Conservation (phyloP, 2,888 invertebrate species). For the Noctua fimbriata region DNA sequence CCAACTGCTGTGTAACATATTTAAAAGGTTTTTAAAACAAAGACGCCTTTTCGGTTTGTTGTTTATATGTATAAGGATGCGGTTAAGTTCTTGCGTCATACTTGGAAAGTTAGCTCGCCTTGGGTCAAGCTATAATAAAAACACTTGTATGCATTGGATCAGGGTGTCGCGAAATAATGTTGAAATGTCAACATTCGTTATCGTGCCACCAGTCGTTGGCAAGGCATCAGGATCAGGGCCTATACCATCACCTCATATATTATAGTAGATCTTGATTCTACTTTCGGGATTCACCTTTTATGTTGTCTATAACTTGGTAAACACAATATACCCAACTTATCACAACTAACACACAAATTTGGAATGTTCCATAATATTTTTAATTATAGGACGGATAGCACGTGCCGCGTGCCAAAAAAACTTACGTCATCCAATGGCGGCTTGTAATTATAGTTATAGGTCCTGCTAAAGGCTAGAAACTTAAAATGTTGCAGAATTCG, state of each 20-base stretch:
- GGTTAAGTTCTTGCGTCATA: slow-evolving; percentile 59
- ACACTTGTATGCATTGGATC: slow-evolving; percentile 54
- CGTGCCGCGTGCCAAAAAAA: background rate
- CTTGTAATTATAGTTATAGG: background rate
- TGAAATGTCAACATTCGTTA: slow-evolving; percentile 30
- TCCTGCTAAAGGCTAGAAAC: background rate
- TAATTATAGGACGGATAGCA: background rate
- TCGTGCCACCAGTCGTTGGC: background rate
- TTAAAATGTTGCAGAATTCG: background rate
- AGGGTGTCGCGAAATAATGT: slow-evolving; percentile 38
- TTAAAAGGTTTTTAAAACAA: slow-evolving; percentile 8
- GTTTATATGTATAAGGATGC: slow-evolving; percentile 32
- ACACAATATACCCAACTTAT: background rate
- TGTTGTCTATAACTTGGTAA: background rate
- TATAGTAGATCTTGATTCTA: background rate
- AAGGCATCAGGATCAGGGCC: background rate
- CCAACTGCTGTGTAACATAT: background rate
- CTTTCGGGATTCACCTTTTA: background rate
- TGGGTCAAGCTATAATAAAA: slow-evolving; percentile 74
- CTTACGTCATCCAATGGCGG: background rate
- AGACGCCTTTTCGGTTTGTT: slow-evolving; percentile 13
- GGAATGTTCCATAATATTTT: background rate
- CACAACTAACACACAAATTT: background rate
- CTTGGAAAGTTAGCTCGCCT: slow-evolving; percentile 68
- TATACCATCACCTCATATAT: background rate